Conservation (phyloP, 2,113 vertebrate species). For the Archilochus colubris region DNA sequence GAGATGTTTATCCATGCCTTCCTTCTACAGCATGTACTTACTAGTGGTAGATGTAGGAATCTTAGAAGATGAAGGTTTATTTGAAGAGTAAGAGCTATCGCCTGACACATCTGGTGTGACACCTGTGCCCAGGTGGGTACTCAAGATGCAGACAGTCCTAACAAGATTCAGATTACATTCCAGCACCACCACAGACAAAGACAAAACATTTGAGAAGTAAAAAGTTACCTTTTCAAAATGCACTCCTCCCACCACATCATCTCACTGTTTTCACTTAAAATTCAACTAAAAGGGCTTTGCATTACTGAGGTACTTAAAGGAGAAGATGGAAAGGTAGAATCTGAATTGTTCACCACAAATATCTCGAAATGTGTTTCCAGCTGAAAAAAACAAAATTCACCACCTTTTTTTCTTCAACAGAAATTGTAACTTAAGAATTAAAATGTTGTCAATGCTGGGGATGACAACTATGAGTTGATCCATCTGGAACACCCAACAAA, state of each 20-base stretch:
- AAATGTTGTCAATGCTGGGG: neutral
- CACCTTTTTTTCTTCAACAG: constrained; percentile 17
- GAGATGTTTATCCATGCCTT: neutral
- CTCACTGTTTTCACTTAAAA: neutral
- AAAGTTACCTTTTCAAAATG: neutral
- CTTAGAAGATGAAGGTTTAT: neutral
- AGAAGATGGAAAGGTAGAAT: neutral
- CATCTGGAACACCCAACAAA: neutral
- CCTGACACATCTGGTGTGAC: fast-evolving
- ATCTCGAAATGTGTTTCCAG: neutral
- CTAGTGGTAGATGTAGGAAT: neutral
- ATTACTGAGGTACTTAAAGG: neutral
- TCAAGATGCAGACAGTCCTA: neutral
- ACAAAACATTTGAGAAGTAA: neutral
- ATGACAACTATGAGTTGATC: neutral
- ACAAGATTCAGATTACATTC: neutral
- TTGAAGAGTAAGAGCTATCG: neutral
- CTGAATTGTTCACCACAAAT: neutral
- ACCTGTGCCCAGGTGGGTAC: neutral
- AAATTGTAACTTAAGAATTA: constrained; percentile 31
- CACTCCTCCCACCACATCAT: neutral
- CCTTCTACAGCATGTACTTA: neutral
- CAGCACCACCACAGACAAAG: neutral
- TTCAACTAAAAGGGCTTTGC: neutral
- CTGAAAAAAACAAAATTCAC: constrained; percentile 13